Base-by-base conservation (phyloP, 2,888 invertebrate species). In the Microplitis deprimator region DNA sequence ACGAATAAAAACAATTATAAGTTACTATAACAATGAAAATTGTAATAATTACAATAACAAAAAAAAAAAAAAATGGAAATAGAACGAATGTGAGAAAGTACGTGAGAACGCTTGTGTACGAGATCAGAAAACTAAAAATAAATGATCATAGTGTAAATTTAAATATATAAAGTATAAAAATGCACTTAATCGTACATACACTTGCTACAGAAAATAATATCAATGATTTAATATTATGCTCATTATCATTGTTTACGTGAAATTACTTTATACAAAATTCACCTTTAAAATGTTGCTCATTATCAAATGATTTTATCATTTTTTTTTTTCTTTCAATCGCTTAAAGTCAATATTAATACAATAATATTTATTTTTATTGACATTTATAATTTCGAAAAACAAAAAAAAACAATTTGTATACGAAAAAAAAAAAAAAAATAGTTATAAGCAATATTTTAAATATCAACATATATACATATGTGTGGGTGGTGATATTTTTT, bases 91-190 rank as follows among this genome's bases (percentile, higher is more conserved):
- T 69, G 70, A 59, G 70, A 72, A 70, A 73, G 76, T 20, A 71
- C 73, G 76, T 74, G 72, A 80, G 80, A 50, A 76, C 40, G 64
- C 73, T 61, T 13, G 80, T 13, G 80, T 75, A 71, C 68, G 75
- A 65, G 71, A 78, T 62, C 61, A 60, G 65, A 50, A 50, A 64
- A 41, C 67, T 61, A 59, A 17, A 77, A 76, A 64, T 65, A 64
- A 73, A 68, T 77, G 68, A 17, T 76, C 50, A 50, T 29, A 29
- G 13, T 50, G 50, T 50, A 50, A 13, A 50, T 50, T 50, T 50
- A 50, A 4, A 13, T 50, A 13, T 8, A 13, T 13, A 13, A 8
- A 13, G 2, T 50, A 50, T 13, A 50, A 50, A 41, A 73, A 77
- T 17, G 40, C 71, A 76, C 61, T 72, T 60, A 39, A 72, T 72